These are phyloP conservation scores for Pseudois nayaur DNA, from an alignment of 2,113 vertebrate species.

Conservation along the genomic window DNA sequence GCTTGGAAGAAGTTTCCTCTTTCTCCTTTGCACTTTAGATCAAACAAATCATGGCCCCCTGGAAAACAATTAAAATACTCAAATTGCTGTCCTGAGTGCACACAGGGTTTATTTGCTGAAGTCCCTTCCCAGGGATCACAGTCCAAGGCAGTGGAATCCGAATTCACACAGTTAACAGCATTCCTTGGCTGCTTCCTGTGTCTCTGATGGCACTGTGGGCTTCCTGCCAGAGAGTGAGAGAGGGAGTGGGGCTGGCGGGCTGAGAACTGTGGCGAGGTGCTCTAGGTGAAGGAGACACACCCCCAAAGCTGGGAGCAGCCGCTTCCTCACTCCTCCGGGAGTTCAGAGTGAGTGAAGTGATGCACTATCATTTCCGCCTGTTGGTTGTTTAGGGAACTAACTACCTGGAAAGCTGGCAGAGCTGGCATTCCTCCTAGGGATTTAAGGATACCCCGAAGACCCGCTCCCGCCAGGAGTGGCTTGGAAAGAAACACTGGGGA, in stretches of 20 bases:
- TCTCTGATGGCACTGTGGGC: background rate
- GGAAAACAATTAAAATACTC: background rate
- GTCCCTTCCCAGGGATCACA: background rate
- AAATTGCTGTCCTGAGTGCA: background rate
- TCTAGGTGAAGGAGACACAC: background rate
- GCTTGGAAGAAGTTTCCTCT: background rate
- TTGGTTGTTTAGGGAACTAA: background rate
- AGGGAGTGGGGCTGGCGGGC: background rate
- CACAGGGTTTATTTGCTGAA: background rate
- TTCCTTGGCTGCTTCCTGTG: background rate
- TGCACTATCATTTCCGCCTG: background rate
- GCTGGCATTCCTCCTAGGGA: background rate
- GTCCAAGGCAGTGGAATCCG: background rate
- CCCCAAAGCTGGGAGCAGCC: background rate
- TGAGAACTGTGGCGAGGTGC: background rate
- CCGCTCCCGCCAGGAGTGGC: fast-evolving
- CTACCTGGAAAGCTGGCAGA: background rate
- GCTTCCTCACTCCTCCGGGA: background rate
- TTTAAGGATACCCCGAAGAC: background rate
- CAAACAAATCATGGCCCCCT: background rate
- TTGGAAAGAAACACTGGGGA: background rate
- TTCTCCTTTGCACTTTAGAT: background rate
- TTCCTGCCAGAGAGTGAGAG: background rate
- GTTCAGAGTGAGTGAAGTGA: background rate
- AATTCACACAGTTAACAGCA: background rate